Evolutionary conservation across 2,797 vertebrate genomes (phyloP).

Genomic region (Poeciliopsis infans): DNA sequence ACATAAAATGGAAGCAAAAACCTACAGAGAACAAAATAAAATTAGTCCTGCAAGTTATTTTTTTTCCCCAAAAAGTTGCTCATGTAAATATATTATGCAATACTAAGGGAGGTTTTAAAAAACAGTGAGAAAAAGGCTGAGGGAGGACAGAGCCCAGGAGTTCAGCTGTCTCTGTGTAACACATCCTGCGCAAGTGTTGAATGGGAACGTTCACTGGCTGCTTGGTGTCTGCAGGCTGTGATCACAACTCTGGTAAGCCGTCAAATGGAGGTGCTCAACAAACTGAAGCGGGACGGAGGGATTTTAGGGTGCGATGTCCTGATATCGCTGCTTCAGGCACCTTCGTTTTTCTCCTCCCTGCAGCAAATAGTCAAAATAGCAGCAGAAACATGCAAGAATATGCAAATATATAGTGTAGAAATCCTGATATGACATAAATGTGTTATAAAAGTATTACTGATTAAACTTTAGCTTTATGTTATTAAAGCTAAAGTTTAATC

Average conservation of each 20-base stretch:
- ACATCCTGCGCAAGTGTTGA: neutral
- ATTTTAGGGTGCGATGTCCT: neutral
- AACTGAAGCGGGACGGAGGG: neutral
- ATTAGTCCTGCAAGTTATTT: neutral
- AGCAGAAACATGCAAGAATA: neutral
- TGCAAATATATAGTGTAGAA: neutral
- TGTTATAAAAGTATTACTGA: no score
- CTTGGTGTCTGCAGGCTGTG: neutral
- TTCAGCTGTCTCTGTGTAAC: conserved; percentile 4
- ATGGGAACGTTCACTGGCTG: neutral
- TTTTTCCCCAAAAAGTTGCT: neutral
- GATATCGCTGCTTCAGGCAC: neutral
- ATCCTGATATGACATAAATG: no score
- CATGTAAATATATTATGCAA: neutral
- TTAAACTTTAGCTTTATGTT: no score
- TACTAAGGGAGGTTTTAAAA: neutral
- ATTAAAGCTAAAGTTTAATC: no score
- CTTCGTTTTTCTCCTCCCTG: neutral
- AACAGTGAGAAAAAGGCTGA: neutral
- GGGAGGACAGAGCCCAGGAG: neutral
- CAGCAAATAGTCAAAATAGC: neutral
- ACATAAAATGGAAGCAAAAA: neutral
- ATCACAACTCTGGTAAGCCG: neutral
- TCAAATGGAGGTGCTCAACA: neutral
- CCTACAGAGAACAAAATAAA: neutral